Evolutionary conservation across 2,888 invertebrate genomes (phyloP).

Genomic region (Limenitis camilla): DNA sequence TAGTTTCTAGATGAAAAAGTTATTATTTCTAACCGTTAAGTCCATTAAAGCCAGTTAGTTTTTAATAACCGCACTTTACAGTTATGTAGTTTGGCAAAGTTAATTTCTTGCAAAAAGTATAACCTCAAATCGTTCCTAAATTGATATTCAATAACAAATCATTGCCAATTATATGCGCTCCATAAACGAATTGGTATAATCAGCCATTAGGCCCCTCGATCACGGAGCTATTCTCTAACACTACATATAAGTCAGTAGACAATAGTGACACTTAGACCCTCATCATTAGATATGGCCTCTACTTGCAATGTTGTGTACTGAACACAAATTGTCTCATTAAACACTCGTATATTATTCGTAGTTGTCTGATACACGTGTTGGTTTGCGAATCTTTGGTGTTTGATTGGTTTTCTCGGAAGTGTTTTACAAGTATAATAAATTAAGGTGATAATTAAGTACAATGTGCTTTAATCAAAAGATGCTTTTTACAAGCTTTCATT

Average conservation of each 20-base stretch:
- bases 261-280: slow-evolving; percentile 41
- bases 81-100: too few relatives aligned
- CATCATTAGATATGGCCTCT: slow-evolving; percentile 63
- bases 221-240: slow-evolving; percentile 52
- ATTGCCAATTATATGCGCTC: slow-evolving; percentile 31
- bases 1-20: too few relatives aligned
- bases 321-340: slow-evolving; percentile 65
- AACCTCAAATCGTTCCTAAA: slow-evolving; percentile 17
- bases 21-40: too few relatives aligned
- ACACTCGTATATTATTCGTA: slow-evolving; percentile 17
- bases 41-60: too few relatives aligned
- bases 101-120: slow-evolving; percentile 4
- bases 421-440: background rate
- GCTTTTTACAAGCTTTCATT: too few relatives aligned
- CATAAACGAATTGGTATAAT: slow-evolving; percentile 47
- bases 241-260: slow-evolving; percentile 40
- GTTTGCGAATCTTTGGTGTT: background rate
- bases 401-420: background rate
- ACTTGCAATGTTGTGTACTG: slow-evolving; percentile 41
- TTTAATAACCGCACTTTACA: too few relatives aligned
- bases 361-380: slow-evolving; percentile 7
- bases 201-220: slow-evolving; percentile 39
- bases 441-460: too few relatives aligned
- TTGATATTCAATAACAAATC: slow-evolving; percentile 48
- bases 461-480: too few relatives aligned